Base-by-base conservation (phyloP, 2,797 vertebrate genomes). In the Sebastes diaconus region DNA sequence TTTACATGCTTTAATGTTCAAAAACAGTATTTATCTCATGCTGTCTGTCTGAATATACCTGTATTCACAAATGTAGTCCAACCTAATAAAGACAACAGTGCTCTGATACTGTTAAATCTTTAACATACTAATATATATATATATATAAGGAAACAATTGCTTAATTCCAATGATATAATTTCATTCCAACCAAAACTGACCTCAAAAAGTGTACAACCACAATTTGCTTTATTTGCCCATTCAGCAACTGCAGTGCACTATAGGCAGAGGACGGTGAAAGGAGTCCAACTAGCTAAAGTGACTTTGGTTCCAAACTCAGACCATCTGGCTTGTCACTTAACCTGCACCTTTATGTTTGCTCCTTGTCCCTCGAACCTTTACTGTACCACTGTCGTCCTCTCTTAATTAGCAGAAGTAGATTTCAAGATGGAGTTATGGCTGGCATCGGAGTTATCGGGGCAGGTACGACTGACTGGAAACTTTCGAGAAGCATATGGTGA, bases 281-380 rank as follows among this genome's bases (percentile, higher is more conserved):
- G 61, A 89, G 77, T 82, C 27, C 50, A 69, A 79, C 68, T 42
- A 9, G 66, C 65, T 67, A 86, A 94, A 95, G 93, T 93, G 91
- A 94, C 93, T 94, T 95, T 94, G 91, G 79, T 76, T 58, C 0
- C 0, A 81, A 83, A 68, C 84, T 91, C 85, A 65, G 77, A 80
- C 94, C 94, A 95, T 92, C 93, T 94, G 92, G 88, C 92, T 69
- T 83, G 93, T 92, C 92, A 89, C 70, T 84, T 90, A 88, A 93
- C 92, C 92, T 89, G 89, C 83, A 93, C 92, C 93, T 92, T 81
- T 80, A 77, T 63, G 76, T 88, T 84, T 78, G 83, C 89, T 86
- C 87, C 72, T 58, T 79, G 82, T 89, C 90, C 80, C 84, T 39
- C 63, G 18, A 73, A 81, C 46, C 69, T 67, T 79, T 83, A 84